Evolutionary conservation across 2,888 invertebrate genomes (phyloP), one percentile per base, ranked within the genome.

Genomic region (Troilus luridus): DNA sequence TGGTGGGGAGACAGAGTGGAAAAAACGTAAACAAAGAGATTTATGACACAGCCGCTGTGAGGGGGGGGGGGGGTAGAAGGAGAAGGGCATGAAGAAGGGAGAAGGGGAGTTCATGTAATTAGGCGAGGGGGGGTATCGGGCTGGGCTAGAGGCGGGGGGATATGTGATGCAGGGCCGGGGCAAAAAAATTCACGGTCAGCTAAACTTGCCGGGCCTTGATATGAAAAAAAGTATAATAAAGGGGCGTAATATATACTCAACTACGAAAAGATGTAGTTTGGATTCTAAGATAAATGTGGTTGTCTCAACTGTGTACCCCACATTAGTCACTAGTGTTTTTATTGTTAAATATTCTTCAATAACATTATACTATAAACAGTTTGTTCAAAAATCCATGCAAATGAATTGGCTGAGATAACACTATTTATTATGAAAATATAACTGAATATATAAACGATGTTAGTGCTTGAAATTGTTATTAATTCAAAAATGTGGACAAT

Each of bases 1-100:
- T 85, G 85, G 85, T 12, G n/a, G 85, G n/a, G n/a, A 58, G 85
- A 54, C 85, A 56, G 56, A 58, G 85, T 56, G 56, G 85, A 85
- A 85, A 85, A 85, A 85, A n/a, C 56, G 85, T 85, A 85, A 85
- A 85, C 85, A 85, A 85, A 85, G 56, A 85, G 85, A 85, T 85
- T 85, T 85, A 85, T 85, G 56, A 85, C 56, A n/a, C 85, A 85
- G n/a, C 19, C 21, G 10, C 19, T 21, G 81, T 81, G 54, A 27
- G 27, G 9, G 17, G 72, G 27, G 17, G 17, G 27, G 0, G 24
- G 67, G 24, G 67, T 24, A 24, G 27, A 67, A 27, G 41, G 24
- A 12, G 67, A 11, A 24, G 67, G 6, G 2, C 21, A 64, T 1
- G 27, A 17, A 21, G 72, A 41, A 19, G 72, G 67, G 72, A 8